Base-by-base conservation (phyloP, 2,888 invertebrate species). In the Hemaris fuciformis region DNA sequence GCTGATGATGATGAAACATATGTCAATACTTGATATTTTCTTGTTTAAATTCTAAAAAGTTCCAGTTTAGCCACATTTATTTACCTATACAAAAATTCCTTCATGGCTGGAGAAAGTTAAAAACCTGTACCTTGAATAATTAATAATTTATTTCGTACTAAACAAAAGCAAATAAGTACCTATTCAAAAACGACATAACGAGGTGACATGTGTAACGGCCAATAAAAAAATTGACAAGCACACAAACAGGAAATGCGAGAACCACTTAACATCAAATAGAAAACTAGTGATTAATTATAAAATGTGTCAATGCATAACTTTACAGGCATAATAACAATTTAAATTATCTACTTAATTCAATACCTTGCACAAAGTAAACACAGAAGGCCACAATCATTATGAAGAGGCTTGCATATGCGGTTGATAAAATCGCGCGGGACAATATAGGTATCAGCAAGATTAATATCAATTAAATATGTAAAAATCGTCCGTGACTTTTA, bases 231-330 rank as follows among this genome's bases (percentile, higher is more conserved):
- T 31, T 31, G 31, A 53, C 53, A 53, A 53, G 31, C 10, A 31
- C 8, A 53, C 2, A 45, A 45, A 53, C 53, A 53, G 53, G 53
- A 53, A 53, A 53, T 18, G 18, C 53, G 53, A 27, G 18, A 48
- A 22, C 22, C 31, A 27, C 53, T n/a, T 4, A 4, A 18, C 53
- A 31, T 27, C 38, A 10, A 38, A 3, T 53, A 53, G 27, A 53
- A 53, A 53, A 53, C 53, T 31, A 18, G 53, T 53, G 15, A 48
- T 48, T 46, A 46, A 25, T 46, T 31, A 53, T 18, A 18, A 53
- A 53, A 18, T 53, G 53, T 31, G 53, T 53, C 53, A 53, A 53
- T 53, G 53, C 10, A 53, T 53, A 53, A 31, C 10, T 53, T 53
- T 27, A 31, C n/a, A 15, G 53, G 10, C 18, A 53, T 5, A 31